Base-by-base conservation (phyloP, 2,888 invertebrate genomes). In the Hypsopygia costalis region DNA sequence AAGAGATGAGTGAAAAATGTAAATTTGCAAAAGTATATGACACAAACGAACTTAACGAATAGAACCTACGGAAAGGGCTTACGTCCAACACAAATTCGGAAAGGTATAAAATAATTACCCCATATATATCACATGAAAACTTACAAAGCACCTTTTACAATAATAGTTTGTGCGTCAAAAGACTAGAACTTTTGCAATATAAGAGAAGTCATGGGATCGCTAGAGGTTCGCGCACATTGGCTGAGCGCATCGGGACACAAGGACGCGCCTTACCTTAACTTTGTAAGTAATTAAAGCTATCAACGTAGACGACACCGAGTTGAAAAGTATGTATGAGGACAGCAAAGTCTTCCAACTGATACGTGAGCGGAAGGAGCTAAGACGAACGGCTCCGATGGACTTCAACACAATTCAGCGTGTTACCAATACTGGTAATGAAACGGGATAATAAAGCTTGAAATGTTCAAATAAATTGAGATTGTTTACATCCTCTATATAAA, bases 121-220 rank as follows among this genome's bases (percentile, higher is more conserved):
- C 76, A 74, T 62, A 69, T 67, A 64, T 74, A 81, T 79, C 78
- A 81, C 81, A 77, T 69, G 78, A 78, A 77, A 74, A 65, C 72
- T 78, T 70, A 80, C 73, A 75, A 74, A 71, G 87, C 86, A 86
- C 85, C 86, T 73, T 73, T 72, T 62, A 69, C 70, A 69, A 71
- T 71, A 69, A 10, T 66, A 73, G 58, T 58, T 86, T 87, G 86
- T 87, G 87, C 87, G 83, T 77, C 62, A 76, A 69, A 75, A 80
- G 87, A 87, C 87, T 87, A 87, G 87, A 87, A 77, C 67, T 63
- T 64, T 69, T 76, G 72, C 66, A 69, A 70, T 63, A 68, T 66
- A 69, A 70, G 68, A 67, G 25, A 54, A 57, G 32, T 54, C 52
- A 62, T 73, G 83, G 81, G 81, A 82, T 82, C 16, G 81, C 76